Conservation (phyloP, 2,888 invertebrate species). For the Macaria notata region DNA sequence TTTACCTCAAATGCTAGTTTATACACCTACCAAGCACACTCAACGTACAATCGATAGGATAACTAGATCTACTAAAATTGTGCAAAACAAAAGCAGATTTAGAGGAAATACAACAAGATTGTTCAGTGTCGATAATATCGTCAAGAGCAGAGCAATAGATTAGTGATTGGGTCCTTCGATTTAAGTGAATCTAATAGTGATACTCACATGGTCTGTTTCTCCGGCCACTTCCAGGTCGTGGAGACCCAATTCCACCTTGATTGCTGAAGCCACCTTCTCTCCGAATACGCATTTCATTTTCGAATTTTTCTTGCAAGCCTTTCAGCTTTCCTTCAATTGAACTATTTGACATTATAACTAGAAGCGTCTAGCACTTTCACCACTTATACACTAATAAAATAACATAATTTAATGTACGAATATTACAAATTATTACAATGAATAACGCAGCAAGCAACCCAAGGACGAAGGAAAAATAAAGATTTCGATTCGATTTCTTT, state of each 20-base stretch:
- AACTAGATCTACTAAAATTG: no score
- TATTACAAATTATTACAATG: slow-evolving; percentile 52
- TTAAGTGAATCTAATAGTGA: not conserved
- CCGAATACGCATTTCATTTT: slow-evolving; percentile 83
- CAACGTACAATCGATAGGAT: no score
- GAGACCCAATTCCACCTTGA: slow-evolving; percentile 77
- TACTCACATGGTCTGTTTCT: slow-evolving; percentile 86
- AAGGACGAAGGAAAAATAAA: slow-evolving; percentile 46
- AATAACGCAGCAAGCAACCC: slow-evolving; percentile 62
- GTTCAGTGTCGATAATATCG: no score
- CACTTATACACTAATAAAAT: slow-evolving; percentile 65
- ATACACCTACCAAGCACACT: no score
- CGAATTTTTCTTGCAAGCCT: slow-evolving; percentile 90
- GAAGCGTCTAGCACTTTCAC: slow-evolving; percentile 54
- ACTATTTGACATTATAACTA: slow-evolving; percentile 85
- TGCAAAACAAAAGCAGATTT: no score
- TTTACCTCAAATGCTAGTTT: not conserved
- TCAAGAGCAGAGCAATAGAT: no score
- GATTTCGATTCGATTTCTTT: slow-evolving; percentile 43
- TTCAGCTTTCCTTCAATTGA: slow-evolving; percentile 90
- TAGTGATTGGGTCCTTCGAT: no score
- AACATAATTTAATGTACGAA: slow-evolving; percentile 64
- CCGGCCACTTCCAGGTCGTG: slow-evolving; percentile 78
- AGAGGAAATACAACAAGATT: no score
- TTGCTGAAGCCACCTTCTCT: slow-evolving; percentile 83